Base-by-base conservation (phyloP, 2,888 invertebrate species). In the Sphaeridia pumilis region DNA sequence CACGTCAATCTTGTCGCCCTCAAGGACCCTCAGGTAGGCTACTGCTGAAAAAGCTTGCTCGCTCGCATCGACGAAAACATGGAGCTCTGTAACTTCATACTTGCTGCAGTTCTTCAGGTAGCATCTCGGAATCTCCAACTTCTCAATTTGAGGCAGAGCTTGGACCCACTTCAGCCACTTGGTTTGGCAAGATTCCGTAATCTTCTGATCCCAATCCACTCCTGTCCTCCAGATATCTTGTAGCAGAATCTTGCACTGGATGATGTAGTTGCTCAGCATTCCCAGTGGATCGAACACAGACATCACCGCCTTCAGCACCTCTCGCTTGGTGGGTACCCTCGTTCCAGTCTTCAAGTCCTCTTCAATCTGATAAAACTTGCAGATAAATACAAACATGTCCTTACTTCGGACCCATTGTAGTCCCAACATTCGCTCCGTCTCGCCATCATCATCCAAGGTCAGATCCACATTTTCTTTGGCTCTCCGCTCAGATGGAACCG, bases 281-380 rank as follows among this genome's bases (percentile, higher is more conserved):
- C 50, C 50, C 10, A 50, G 28, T 2, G 50, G 50, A 28, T 50
- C 50, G 25, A 43, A 50, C 24, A 50, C 26, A 10, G 50, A 50
- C 34, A 43, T 43, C 5, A 44, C 34, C 7, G 44, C 14, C 22
- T 27, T 25, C 38, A 66, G 45, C 26, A 65, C 34, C 20, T 57
- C 54, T 22, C 66, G 36, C 47, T 68, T 68, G 1, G 67, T 67
- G 2, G 61, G 56, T 2, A 17, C 4, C 21, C 21, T 44, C 12
- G 36, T 24, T 21, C 50, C 57, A 21, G 27, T 31, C 12, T 12
- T 21, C 1, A 42, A 28, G 10, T 12, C 46, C 2, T n/a, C 26
- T n/a, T 36, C 5, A 4, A 47, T 43, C 12, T 27, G 49, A 17
- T 28, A 26, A 17, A 38, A 55, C 20, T 36, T 46, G 7, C 4